Evolutionary conservation across 2,888 invertebrate species (phyloP), one percentile per base, ranked within the genome.

Genomic region (Hirudinaria manillensis): DNA sequence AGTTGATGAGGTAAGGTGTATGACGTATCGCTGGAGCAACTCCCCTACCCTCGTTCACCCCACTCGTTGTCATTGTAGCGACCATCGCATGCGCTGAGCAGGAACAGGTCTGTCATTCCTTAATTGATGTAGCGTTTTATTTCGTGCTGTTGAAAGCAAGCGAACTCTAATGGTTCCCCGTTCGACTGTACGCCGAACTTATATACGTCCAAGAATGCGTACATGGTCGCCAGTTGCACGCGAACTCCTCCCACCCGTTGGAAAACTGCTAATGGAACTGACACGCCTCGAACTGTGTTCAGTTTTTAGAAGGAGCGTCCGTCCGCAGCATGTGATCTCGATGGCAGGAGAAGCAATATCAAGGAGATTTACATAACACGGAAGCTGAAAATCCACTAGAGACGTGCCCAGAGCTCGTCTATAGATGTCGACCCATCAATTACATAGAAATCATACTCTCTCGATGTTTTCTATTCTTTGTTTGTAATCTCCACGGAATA

Each of bases 101-200:
- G 32, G 36, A 45, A 27, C 38, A 45, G 29, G 72, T 56, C 32
- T 76, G 76, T 76, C 76, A 76, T 34, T 51, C 56, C 34, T 55
- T 76, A 76, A 76, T 76, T 76, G 76, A 76, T 76, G 76, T 72
- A 76, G 76, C 61, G 72, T 61, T 76, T 76, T 71, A 76, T 76
- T 72, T 51, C 76, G 76, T 76, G 76, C 70, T 75, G 70, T 66
- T 75, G 75, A 75, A 75, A 75, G 75, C 75, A 56, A 70, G 71
- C 56, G 70, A 34, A 45, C 55, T 38, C 70, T 75, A 75, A 75
- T 75, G 75, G 70, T 53, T 71, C 70, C 70, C 75, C 70, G 70
- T 70, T 34, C 70, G 66, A 45, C 74, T 45, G 74, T 72, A 72
- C 61, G 61, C 61, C 61, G 61, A 61, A 61, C 61, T 29, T 61